Evolutionary conservation across 2,113 vertebrate genomes (phyloP), one percentile per base, ranked within the genome.

Genomic region (Burhinus bistriatus): DNA sequence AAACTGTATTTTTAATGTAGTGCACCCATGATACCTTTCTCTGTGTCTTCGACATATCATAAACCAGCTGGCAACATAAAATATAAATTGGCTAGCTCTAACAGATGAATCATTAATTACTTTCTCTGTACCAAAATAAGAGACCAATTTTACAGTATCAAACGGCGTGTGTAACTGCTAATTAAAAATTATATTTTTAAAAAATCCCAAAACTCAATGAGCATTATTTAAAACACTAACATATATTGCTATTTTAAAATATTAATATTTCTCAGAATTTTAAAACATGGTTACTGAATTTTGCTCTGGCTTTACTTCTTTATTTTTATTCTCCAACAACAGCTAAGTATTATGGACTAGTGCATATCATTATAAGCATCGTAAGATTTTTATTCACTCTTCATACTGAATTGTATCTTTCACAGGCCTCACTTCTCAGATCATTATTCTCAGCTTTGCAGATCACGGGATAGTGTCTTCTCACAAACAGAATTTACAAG

Each of bases 51-150:
- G 83, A 68, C 70, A 71, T 29, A 66, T n/a, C 82, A 93, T 90
- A 95, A 91, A 94, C 91, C 97, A 97, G 95, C 93, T 96, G 96
- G 95, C 85, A 95, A 85, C 89, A 93, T 87, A 93, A 97, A 97
- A 96, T 90, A 96, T 81, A 96, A 96, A 95, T 89, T 95, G 96
- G 94, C 64, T 92, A 77, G 69, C 76, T 81, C 34, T 45, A 89
- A 84, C 91, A 94, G 94, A 96, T 86, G 93, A 94, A 78, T 86
- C 93, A 87, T 91, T 95, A 96, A 95, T 96, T 97, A 91, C 85
- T 94, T 88, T 69, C n/a, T 69, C 34, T 91, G 91, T 80, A 92
- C 42, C 78, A 91, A 97, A 95, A 91, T 65, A 83, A 71, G 83
- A 93, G 71, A 88, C 34, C 45, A 59, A 57, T 94, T 93, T 88